These are phyloP conservation scores for Gorsachius magnificus DNA, from an alignment of 2,797 vertebrate genomes.

Conservation along the genomic window DNA sequence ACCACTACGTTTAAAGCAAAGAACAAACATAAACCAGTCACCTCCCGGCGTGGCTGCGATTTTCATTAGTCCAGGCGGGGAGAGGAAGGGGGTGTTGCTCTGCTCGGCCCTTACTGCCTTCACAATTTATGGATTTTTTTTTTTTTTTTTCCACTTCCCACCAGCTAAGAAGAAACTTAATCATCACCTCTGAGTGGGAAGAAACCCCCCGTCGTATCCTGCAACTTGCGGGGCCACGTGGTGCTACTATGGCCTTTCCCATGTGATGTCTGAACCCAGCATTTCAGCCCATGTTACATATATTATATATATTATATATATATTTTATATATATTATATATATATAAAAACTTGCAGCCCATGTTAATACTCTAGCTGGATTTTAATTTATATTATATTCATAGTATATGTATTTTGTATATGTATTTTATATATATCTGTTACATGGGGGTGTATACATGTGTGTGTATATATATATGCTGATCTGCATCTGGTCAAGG, in stretches of 20 bases:
- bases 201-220: background rate
- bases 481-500: background rate
- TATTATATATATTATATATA: too few species aligned
- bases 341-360: too few species aligned
- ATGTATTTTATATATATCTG: background rate
- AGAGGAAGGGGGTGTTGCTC: conserved; percentile 11
- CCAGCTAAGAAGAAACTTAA: conserved; percentile 52
- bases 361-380: background rate
- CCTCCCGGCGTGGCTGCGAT: conserved; percentile 32
- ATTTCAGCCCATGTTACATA: background rate
- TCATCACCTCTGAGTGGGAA: conserved; percentile 40
- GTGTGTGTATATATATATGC: too few species aligned
- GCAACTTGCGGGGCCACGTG: background rate
- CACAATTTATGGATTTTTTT: conserved; percentile 50
- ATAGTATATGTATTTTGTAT: background rate
- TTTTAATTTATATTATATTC: background rate
- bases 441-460: background rate
- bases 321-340: too few species aligned
- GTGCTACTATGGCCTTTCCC: background rate
- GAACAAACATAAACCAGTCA: conserved; percentile 54
- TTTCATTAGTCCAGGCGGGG: conserved; percentile 39
- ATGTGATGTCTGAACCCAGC: background rate
- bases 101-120: conserved; percentile 18
- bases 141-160: conserved; percentile 11
- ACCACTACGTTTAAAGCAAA: conserved; percentile 34